phyloP scores from a whole-genome alignment of 2,113 vertebrate genomes.

The Hemicordylus capensis region DNA sequence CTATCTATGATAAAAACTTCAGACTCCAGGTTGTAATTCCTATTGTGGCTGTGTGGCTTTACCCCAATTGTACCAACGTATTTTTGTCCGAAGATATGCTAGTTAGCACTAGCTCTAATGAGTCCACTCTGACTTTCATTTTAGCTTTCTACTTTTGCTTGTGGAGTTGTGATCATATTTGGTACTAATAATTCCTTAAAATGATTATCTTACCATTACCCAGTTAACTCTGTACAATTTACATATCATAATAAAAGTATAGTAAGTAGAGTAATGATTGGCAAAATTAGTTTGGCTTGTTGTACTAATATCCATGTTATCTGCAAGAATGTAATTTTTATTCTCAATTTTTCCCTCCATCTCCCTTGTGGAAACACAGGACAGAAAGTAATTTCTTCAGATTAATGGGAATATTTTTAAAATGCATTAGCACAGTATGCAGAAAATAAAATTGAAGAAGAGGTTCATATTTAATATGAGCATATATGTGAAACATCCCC shows the following conservation, averaged over 20 bases:
- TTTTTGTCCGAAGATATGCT: not conserved
- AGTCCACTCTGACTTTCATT: not conserved
- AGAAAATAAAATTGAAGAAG: not conserved
- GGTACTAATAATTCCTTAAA: constrained; percentile 9
- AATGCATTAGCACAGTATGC: constrained; percentile 15
- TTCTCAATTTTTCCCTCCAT: constrained; percentile 37
- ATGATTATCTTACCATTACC: constrained; percentile 36
- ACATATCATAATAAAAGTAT: constrained; percentile 60
- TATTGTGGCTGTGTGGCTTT: not conserved
- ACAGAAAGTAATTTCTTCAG: constrained; percentile 20
- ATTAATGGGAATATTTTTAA: constrained; percentile 23
- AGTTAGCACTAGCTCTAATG: not conserved
- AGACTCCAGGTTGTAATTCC: not conserved
- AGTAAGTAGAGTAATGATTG: constrained; percentile 61
- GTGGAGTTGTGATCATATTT: not conserved
- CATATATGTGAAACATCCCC: rapidly evolving
- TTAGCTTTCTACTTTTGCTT: not conserved
- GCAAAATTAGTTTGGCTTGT: constrained; percentile 60
- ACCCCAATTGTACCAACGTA: not conserved
- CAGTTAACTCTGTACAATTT: constrained; percentile 8
- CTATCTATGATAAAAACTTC: not conserved
- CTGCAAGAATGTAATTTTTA: constrained; percentile 54
- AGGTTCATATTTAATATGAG: not conserved
- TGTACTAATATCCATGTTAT: constrained; percentile 66
- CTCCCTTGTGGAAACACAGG: constrained; percentile 6